phyloP scores from a whole-genome alignment of 2,888 invertebrate species.

The Conops quadrifasciatus region DNA sequence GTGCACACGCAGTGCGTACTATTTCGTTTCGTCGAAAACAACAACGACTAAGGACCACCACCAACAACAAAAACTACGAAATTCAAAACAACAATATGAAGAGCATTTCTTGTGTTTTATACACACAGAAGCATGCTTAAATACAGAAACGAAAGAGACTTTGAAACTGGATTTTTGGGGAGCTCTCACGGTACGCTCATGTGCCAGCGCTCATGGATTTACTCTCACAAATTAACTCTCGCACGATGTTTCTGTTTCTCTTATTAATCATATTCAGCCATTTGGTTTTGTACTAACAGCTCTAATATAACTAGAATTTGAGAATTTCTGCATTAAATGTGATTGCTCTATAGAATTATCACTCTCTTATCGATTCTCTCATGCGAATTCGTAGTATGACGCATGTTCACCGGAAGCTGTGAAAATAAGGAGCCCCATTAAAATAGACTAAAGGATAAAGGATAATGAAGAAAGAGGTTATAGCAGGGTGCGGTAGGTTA shows the following conservation, averaged over 20 bases:
- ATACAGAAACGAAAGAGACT: too few relatives aligned
- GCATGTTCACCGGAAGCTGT: constrained; percentile 36
- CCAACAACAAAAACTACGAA: constrained; percentile 19
- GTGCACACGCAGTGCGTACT: constrained; percentile 45
- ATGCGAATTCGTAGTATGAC: constrained; percentile 3
- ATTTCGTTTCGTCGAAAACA: constrained; percentile 4
- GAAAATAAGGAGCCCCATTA: neutral
- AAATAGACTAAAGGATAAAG: neutral
- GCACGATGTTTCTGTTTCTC: neutral
- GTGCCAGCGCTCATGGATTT: too few relatives aligned
- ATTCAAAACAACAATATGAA: constrained; percentile 22
- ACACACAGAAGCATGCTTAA: too few relatives aligned
- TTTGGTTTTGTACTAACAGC: neutral
- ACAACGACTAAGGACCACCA: constrained; percentile 38
- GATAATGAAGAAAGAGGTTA: neutral
- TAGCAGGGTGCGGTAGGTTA: too few relatives aligned
- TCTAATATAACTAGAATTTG: neutral
- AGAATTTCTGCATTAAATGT: neutral
- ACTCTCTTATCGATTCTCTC: neutral
- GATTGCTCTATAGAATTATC: neutral
- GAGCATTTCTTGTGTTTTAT: too few relatives aligned
- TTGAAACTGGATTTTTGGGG: too few relatives aligned
- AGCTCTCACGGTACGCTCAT: too few relatives aligned
- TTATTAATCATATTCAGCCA: constrained; percentile 12
- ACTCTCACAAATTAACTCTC: constrained; percentile 5